Conservation (phyloP, 2,888 invertebrate genomes). For the Phalera bucephala region DNA sequence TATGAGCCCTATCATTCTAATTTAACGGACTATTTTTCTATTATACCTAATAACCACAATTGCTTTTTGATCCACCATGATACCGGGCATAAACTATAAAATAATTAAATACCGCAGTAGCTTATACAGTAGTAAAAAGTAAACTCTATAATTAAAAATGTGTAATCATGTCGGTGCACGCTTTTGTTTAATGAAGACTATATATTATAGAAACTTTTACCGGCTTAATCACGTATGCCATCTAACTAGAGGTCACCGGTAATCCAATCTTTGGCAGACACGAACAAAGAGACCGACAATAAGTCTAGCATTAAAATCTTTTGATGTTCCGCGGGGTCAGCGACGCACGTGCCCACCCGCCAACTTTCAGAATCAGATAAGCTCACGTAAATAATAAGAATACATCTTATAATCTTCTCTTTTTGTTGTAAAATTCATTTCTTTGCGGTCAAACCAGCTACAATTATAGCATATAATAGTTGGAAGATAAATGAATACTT, state of each 20-base stretch:
- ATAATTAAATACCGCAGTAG: too few relatives aligned
- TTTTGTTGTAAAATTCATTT: conserved; percentile 33
- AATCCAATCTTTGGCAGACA: conserved; percentile 38
- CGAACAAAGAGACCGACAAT: conserved; percentile 36
- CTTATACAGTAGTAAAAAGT: too few relatives aligned
- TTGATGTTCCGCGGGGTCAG: conserved; percentile 49
- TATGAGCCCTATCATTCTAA: too few relatives aligned
- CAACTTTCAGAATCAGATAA: conserved; percentile 45
- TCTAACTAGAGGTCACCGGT: conserved; percentile 17
- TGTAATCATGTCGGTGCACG: conserved; percentile 7
- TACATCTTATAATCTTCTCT: conserved; percentile 37
- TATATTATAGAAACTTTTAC: conserved; percentile 13
- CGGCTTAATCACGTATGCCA: conserved; percentile 8
- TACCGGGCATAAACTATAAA: too few relatives aligned
- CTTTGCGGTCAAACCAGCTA: conserved; percentile 20
- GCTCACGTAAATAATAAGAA: conserved; percentile 45
- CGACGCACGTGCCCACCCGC: conserved; percentile 49
- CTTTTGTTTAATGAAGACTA: conserved; percentile 16
- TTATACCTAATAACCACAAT: too few relatives aligned
- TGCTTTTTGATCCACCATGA: too few relatives aligned
- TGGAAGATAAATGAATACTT: conserved; percentile 14
- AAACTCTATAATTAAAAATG: neutral
- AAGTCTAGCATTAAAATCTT: conserved; percentile 39
- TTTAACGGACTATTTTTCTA: too few relatives aligned
- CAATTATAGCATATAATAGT: conserved; percentile 15